Evolutionary conservation across 1,140 invertebrate species (phyloP).

Genomic region (Drosophila biarmipes): DNA sequence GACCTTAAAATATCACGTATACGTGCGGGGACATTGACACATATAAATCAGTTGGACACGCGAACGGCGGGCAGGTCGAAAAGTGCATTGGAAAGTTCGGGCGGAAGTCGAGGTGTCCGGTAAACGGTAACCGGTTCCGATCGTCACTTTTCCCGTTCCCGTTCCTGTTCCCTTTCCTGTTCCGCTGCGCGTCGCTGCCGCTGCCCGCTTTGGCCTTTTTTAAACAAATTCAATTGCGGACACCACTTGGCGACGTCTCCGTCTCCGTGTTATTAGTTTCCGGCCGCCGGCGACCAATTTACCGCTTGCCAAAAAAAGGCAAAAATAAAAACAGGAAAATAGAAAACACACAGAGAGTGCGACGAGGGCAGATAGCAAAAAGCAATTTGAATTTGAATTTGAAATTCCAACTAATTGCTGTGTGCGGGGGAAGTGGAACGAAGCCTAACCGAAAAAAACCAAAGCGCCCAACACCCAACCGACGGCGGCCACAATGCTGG

Average conservation of each 20-base stretch:
- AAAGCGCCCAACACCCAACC: slow-evolving; percentile 12
- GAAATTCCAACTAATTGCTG: slow-evolving; percentile 33
- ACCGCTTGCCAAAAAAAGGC: slow-evolving; percentile 52
- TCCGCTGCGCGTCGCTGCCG: slow-evolving; percentile 47
- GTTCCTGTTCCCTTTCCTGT: slow-evolving; percentile 80
- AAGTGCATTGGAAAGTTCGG: slow-evolving; percentile 81
- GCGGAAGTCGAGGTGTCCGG: slow-evolving; percentile 85
- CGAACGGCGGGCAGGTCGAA: slow-evolving; percentile 54
- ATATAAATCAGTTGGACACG: slow-evolving; percentile 76
- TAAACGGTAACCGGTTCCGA: slow-evolving; percentile 85
- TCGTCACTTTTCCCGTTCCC: slow-evolving; percentile 85
- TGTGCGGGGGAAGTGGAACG: slow-evolving; percentile 11
- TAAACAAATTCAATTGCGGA: slow-evolving; percentile 73
- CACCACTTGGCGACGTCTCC: slow-evolving; percentile 47
- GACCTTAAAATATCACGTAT: slow-evolving; percentile 46
- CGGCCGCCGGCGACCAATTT: slow-evolving; percentile 66
- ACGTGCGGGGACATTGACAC: slow-evolving; percentile 56
- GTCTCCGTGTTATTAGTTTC: slow-evolving; percentile 76
- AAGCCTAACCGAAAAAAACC: not conserved
- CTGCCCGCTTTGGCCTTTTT: slow-evolving; percentile 40
- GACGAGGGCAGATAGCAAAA: slow-evolving; percentile 17
- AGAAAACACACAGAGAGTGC: not conserved
- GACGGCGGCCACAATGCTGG: slow-evolving; percentile 86
- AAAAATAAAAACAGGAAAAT: slow-evolving; percentile 3
- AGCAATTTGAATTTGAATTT: slow-evolving; percentile 40